Conservation (phyloP, 2,113 vertebrate genomes). For the Rutilus rutilus region DNA sequence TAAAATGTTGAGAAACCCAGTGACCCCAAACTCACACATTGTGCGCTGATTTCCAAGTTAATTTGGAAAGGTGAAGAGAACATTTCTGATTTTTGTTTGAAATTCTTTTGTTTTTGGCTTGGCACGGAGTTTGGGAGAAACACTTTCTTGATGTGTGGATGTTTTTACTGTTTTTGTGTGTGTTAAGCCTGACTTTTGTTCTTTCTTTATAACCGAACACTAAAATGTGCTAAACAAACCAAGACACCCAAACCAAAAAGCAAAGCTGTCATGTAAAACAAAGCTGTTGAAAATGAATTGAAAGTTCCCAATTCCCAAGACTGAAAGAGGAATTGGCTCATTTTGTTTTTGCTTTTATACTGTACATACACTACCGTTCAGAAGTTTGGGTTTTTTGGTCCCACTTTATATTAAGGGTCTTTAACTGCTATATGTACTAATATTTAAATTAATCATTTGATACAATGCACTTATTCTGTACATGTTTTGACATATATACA, state of each 20-base stretch:
- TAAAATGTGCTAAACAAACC: conserved; percentile 19
- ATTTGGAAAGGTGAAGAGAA: background rate
- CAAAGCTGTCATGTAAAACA: background rate
- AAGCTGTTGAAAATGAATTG: background rate
- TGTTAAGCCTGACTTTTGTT: conserved; percentile 4
- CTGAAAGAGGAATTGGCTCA: no score
- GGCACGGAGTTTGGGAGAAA: conserved; percentile 19
- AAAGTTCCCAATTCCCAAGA: background rate
- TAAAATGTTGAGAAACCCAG: conserved; percentile 36
- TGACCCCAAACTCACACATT: conserved; percentile 2
- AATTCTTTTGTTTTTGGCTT: background rate
- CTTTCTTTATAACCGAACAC: background rate
- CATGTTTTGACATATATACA: no score
- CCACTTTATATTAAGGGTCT: no score
- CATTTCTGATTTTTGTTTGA: background rate
- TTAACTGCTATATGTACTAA: no score
- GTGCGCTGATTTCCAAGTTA: conserved; percentile 1
- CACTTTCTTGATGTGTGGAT: background rate
- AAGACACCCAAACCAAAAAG: conserved; percentile 13
- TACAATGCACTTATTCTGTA: no score
- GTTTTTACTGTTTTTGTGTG: conserved; percentile 20
- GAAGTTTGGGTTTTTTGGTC: background rate
- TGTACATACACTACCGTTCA: background rate
- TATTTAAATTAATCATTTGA: no score
- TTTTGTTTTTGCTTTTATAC: no score